Evolutionary conservation across 2,113 vertebrate species (phyloP).

Genomic region (Hemibagrus wyckioides): DNA sequence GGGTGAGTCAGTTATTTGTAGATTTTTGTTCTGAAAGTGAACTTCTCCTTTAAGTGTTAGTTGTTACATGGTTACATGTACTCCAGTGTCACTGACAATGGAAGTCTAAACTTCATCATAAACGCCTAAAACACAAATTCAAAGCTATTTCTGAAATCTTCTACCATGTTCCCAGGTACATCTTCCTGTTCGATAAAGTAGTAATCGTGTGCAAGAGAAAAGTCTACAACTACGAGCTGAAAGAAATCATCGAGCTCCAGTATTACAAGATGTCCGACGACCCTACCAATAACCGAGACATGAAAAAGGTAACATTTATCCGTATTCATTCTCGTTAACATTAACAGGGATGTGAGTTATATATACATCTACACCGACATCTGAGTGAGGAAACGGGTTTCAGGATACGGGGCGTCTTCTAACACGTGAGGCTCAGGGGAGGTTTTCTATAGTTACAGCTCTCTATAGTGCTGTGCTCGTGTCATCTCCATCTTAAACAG

Average conservation of each 20-base stretch:
- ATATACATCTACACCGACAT: not conserved
- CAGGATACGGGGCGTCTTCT: not conserved
- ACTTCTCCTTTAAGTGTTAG: too few species aligned
- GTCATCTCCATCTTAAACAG: conserved; percentile 57
- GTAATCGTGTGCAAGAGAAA: conserved; percentile 96
- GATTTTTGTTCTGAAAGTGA: too few species aligned
- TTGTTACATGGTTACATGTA: too few species aligned
- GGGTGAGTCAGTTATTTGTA: too few species aligned
- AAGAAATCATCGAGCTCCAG: conserved; percentile 94
- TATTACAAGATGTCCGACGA: conserved; percentile 94
- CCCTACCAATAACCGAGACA: conserved; percentile 93
- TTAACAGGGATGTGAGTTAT: too few species aligned
- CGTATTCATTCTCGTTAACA: not conserved
- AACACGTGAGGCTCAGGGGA: not conserved
- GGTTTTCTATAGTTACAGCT: not conserved
- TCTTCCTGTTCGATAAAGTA: conserved; percentile 98
- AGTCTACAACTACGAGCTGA: conserved; percentile 94
- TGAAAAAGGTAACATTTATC: conserved; percentile 85
- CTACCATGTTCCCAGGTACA: conserved; percentile 79
- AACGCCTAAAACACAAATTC: not conserved
- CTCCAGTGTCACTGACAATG: not conserved
- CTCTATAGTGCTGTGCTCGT: conserved; percentile 8
- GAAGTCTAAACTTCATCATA: not conserved
- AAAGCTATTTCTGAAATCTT: not conserved
- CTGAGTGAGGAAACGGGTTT: not conserved